Evolutionary conservation across 1,140 invertebrate genomes (phyloP).

Genomic region (Phocides pigmalion): DNA sequence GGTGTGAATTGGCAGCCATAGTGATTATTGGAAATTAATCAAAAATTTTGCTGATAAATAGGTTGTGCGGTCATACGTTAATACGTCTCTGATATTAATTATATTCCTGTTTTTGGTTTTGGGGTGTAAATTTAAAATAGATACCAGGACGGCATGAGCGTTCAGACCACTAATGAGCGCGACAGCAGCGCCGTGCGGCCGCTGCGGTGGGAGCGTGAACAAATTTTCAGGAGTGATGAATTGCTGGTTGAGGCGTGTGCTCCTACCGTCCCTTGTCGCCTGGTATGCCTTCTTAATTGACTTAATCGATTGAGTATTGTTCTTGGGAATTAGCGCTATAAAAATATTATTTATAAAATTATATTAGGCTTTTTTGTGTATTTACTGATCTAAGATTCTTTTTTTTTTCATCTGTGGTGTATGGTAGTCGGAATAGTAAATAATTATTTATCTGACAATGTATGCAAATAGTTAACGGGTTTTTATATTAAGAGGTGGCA

Average conservation of each 20-base stretch:
- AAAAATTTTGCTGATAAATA: not conserved
- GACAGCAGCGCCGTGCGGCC: conserved; percentile 71
- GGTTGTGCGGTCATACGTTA: conserved; percentile 10
- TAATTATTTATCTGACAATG: too few relatives aligned
- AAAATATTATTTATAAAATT: too few relatives aligned
- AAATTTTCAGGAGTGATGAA: conserved; percentile 75
- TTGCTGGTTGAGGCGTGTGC: conserved; percentile 43
- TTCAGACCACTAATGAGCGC: conserved; percentile 76
- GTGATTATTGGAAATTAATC: not conserved
- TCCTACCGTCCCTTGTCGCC: conserved; percentile 43
- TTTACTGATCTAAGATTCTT: too few relatives aligned
- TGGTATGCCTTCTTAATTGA: conserved; percentile 33
- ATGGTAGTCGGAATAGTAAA: too few relatives aligned
- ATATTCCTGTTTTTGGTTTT: conserved; percentile 29
- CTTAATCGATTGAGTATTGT: not conserved
- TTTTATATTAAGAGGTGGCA: too few relatives aligned
- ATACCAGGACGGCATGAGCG: conserved; percentile 54
- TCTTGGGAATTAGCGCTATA: too few relatives aligned
- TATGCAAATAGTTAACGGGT: too few relatives aligned
- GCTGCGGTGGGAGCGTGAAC: conserved; percentile 66
- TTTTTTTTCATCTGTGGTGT: too few relatives aligned
- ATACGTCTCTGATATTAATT: conserved; percentile 22
- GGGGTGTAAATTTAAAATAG: conserved; percentile 41
- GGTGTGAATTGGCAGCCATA: not conserved
- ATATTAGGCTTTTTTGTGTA: too few relatives aligned